Conservation (phyloP, 2,888 invertebrate genomes). For the Dryomyza anilis region DNA sequence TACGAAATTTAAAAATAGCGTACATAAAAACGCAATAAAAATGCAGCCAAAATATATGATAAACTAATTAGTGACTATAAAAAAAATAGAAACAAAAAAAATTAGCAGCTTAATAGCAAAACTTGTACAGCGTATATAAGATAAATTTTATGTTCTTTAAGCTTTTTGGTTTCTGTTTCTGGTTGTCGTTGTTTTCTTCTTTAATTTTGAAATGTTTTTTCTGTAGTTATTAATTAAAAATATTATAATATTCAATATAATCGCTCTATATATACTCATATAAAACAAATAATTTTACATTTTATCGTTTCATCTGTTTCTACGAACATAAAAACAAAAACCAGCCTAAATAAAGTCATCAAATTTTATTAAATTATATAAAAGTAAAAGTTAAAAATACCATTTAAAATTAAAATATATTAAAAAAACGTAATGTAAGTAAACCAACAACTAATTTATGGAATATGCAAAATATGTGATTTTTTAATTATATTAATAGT, state of each 20-base stretch:
- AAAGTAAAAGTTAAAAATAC: not conserved
- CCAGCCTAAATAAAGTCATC: slow-evolving; percentile 12
- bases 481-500: slow-evolving; percentile 39
- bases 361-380: slow-evolving; percentile 10
- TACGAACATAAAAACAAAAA: slow-evolving; percentile 1
- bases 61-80: no score
- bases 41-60: slow-evolving; percentile 13
- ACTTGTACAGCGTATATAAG: slow-evolving; percentile 8
- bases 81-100: slow-evolving; percentile 1
- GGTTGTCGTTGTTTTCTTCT: not conserved
- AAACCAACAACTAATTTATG: slow-evolving; percentile 35
- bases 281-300: not conserved
- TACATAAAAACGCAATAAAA: slow-evolving; percentile 4
- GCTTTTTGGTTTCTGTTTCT: not conserved
- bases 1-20: not conserved
- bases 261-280: not conserved
- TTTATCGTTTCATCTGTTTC: no score
- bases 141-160: not conserved
- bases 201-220: not conserved
- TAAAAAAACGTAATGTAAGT: slow-evolving; percentile 17
- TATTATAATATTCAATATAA: not conserved
- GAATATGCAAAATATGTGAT: slow-evolving; percentile 43
- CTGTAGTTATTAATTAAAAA: no score
- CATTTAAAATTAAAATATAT: slow-evolving; percentile 5
- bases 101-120: slow-evolving; percentile 14